These are phyloP conservation scores for Pygmarrhopalites habei DNA, from an alignment of 1,140 invertebrate genomes.

Conservation along the genomic window DNA sequence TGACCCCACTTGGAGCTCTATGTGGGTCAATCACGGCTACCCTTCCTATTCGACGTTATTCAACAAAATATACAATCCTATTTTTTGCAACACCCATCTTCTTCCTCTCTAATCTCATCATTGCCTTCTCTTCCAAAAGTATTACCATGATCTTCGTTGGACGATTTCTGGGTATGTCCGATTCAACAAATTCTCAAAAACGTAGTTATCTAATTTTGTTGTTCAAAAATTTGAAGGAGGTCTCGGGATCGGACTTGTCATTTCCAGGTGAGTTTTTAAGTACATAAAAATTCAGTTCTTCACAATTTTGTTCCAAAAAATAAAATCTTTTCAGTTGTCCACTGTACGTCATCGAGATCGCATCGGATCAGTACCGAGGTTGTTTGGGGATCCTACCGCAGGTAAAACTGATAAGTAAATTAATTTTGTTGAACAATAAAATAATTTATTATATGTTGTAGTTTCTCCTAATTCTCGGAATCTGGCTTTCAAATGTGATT, in stretches of 20 bases:
- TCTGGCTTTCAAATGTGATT: constrained; percentile 21
- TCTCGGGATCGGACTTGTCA: constrained; percentile 19
- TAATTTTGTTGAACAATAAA: neutral
- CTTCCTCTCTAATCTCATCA: constrained; percentile 20
- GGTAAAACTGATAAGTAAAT: constrained; percentile 7
- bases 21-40: constrained; percentile 17
- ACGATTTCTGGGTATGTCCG: constrained; percentile 21
- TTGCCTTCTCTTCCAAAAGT: constrained; percentile 21
- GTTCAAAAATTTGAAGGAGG: constrained; percentile 22
- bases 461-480: constrained; percentile 32
- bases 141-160: constrained; percentile 14
- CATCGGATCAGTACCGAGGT: constrained; percentile 12
- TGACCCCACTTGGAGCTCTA: constrained; percentile 32
- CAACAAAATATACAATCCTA: constrained; percentile 17
- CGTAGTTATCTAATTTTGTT: neutral
- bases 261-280: no score
- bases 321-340: no score
- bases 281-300: no score
- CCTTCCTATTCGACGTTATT: constrained; percentile 19
- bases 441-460: constrained; percentile 2
- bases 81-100: constrained; percentile 18
- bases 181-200: neutral
- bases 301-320: no score
- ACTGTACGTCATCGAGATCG: constrained; percentile 31
- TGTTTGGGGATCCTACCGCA: constrained; percentile 27